phyloP scores from a whole-genome alignment of 2,797 vertebrate species.

The Cirrhinus mrigala region DNA sequence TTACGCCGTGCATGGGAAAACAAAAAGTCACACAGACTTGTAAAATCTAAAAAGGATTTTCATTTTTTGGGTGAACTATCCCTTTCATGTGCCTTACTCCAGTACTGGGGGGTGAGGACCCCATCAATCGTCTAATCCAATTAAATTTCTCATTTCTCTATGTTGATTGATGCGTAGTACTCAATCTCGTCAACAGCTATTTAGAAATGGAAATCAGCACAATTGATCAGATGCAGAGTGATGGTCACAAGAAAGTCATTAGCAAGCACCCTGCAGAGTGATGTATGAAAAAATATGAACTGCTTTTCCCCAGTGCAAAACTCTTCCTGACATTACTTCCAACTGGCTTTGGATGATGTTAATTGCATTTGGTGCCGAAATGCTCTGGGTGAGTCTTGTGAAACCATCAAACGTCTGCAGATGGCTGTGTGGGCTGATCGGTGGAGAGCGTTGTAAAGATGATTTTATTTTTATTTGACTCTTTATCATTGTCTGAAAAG shows the following conservation, averaged over 20 bases:
- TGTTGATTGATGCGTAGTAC: conserved; percentile 31
- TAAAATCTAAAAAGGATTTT: not conserved
- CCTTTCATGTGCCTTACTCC: not conserved
- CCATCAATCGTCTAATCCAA: conserved; percentile 30
- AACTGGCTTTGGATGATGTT: conserved; percentile 50
- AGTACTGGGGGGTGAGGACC: not conserved
- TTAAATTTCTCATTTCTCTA: conserved; percentile 31
- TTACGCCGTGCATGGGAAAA: not conserved
- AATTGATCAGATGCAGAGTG: conserved; percentile 45
- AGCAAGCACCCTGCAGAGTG: conserved; percentile 47
- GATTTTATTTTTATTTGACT: conserved; percentile 47
- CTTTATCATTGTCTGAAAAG: conserved; percentile 34
- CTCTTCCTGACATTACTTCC: conserved; percentile 50
- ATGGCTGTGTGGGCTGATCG: conserved; percentile 46
- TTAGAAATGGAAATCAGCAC: conserved; percentile 43
- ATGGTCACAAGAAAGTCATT: conserved; percentile 48
- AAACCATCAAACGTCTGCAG: conserved; percentile 49
- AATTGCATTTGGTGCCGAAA: conserved; percentile 47
- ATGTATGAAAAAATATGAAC: conserved; percentile 51
- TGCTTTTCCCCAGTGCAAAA: conserved; percentile 44
- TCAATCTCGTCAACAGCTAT: conserved; percentile 41
- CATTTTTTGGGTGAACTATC: not conserved
- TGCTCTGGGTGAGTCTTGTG: conserved; percentile 43
- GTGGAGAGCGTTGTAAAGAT: not conserved
- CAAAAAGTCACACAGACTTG: not conserved